Evolutionary conservation across 2,888 invertebrate species (phyloP), one percentile per base, ranked within the genome.

Genomic region (Cheilosia soror): DNA sequence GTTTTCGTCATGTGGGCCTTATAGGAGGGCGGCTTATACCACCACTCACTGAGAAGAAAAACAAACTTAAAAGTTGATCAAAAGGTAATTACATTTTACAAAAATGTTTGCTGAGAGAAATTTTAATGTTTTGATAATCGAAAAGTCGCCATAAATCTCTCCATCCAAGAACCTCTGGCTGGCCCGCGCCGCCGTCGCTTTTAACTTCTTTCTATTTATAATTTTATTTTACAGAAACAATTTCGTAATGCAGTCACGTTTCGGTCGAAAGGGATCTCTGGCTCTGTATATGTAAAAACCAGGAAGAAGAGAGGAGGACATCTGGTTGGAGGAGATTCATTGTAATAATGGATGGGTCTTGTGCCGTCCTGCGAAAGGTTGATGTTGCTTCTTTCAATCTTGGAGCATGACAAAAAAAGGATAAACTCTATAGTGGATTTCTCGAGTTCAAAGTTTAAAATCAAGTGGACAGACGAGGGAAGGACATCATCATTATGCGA

Each of bases 241-340:
- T 80, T 85, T 81, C 42, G 84, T 85, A 85, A 81, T 85, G 84
- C 76, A 85, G 84, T 85, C 84, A 85, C 84, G 84, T 85, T 85
- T 85, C 76, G 84, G 69, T 85, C 60, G 58, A 85, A 80, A 76
- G 76, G 84, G 80, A 85, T 80, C 76, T 66, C 49, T 76, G 57
- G 76, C 37, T 44, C 44, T 27, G 51, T 69, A 69, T 60, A 20
- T 42, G 4, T 15, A 13, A 33, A 57, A 55, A 63, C 44, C 55
- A 47, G 51, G 33, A 65, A 71, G 62, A 44, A 44, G 15, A 7
- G 37, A 57, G 55, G 29, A 66, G 63, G 4, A 4, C 63, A 76
- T 69, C 81, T 76, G 76, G 44, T 71, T 33, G 65, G 65, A 80
- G 60, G 69, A 80, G 65, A 80, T 80, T 80, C 66, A 71, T 84